Evolutionary conservation across 2,797 vertebrate genomes (phyloP).

Genomic region (Acomys russatus): DNA sequence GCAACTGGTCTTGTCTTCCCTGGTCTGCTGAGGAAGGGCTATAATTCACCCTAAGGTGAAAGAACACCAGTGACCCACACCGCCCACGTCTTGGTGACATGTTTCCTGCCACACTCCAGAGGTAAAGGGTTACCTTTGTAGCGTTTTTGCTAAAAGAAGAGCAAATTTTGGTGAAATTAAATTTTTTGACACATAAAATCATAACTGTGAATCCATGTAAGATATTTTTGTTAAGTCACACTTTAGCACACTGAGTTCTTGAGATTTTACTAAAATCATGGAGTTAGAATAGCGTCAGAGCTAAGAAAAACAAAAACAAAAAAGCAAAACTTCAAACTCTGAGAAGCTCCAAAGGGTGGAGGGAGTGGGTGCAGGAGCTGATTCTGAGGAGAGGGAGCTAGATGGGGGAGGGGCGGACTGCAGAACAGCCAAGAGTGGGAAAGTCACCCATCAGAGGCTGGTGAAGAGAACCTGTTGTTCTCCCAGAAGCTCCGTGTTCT

Average conservation of each 20-base stretch:
- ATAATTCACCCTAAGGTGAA: background rate
- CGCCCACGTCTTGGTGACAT: background rate
- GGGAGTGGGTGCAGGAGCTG: background rate
- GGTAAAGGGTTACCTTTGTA: background rate
- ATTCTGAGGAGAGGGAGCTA: background rate
- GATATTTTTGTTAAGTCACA: background rate
- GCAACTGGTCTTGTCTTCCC: background rate
- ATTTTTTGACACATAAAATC: background rate
- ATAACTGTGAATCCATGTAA: background rate
- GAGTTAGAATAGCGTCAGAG: background rate
- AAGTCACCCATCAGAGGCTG: background rate
- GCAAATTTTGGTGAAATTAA: background rate
- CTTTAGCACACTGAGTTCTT: background rate
- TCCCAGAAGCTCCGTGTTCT: background rate
- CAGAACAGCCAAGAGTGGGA: background rate
- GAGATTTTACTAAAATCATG: background rate
- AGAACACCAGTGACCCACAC: background rate
- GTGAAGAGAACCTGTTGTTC: background rate
- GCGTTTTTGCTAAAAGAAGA: background rate
- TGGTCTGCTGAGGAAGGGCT: background rate
- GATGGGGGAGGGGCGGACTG: rapidly evolving
- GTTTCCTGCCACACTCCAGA: background rate
- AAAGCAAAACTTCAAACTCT: background rate
- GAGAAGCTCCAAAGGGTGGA: background rate
- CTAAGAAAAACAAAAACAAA: background rate